Conservation (phyloP, 2,113 vertebrate genomes). For the Malurus cyaneus region DNA sequence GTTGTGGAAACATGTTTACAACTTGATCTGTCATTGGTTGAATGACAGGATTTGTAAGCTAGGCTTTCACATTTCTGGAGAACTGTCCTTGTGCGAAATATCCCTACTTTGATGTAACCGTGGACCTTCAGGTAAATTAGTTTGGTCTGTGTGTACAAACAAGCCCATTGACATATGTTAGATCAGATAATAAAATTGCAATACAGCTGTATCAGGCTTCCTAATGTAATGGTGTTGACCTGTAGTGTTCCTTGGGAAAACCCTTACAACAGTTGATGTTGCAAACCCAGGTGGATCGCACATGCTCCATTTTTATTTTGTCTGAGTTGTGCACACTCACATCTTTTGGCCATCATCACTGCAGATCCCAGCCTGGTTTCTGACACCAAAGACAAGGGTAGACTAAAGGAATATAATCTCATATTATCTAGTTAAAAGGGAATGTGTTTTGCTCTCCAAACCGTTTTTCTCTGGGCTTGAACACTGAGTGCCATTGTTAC, state of each 20-base stretch:
- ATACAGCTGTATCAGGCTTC: not conserved
- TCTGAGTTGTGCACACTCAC: fast-evolving
- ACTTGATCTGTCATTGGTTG: not conserved
- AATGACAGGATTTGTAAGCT: not conserved
- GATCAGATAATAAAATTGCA: not conserved
- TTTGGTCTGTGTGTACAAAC: not conserved
- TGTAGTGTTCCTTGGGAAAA: not conserved
- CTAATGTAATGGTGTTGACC: not conserved
- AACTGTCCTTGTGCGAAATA: not conserved
- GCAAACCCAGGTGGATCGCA: not conserved
- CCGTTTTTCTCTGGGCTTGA: not conserved
- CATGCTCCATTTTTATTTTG: not conserved
- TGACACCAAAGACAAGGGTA: not conserved
- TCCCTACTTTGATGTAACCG: not conserved
- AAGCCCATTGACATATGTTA: not conserved
- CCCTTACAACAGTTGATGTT: not conserved
- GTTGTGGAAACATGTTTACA: not conserved
- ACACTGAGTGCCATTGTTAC: not conserved
- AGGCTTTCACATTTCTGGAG: not conserved
- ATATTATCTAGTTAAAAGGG: not conserved
- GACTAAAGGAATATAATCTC: not conserved
- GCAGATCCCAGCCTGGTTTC: not conserved
- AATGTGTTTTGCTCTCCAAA: not conserved
- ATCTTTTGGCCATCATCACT: not conserved
- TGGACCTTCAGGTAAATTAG: not conserved